A percentile compares a stretch with the other conserved stretches of the same genome.
Conservation (phyloP, 1,140 invertebrate genomes). For the Anastatus disparis region DNA sequence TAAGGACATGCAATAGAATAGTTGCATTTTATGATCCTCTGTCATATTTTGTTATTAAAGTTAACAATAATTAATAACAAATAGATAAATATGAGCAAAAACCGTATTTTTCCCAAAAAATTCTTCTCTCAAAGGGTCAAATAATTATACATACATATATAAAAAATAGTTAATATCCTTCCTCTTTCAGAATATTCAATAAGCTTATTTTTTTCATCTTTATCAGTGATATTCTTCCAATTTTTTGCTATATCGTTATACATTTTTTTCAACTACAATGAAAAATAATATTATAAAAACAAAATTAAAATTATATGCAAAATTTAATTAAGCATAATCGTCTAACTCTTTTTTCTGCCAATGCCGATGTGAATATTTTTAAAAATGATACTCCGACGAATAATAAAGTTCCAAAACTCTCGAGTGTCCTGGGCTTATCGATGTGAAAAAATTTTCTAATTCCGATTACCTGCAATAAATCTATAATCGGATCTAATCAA, state of each 20-base stretch:
- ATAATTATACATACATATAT: too few species aligned
- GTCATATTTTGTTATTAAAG: too few species aligned
- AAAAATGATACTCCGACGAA: background rate
- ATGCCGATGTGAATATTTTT: background rate
- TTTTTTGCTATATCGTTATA: background rate
- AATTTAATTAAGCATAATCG: background rate
- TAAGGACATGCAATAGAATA: too few species aligned
- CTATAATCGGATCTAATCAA: background rate
- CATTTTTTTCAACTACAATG: background rate
- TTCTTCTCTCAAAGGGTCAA: too few species aligned
- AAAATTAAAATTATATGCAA: background rate
- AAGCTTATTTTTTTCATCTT: background rate
- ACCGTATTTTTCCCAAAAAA: too few species aligned
- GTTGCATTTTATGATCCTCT: too few species aligned
- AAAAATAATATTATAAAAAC: background rate
- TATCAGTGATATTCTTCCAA: background rate
- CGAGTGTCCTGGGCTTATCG: too few species aligned
- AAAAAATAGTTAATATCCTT: background rate
- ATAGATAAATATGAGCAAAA: too few species aligned
- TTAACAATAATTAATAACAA: too few species aligned
- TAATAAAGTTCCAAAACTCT: background rate
- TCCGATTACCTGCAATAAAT: too few species aligned
- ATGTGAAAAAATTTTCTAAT: too few species aligned
- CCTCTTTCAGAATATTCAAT: slow-evolving; percentile 13
- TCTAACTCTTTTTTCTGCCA: background rate